Percentiles rank a stretch among this genome's conserved stretches.
phyloP scores from a whole-genome alignment of 53 echinoderm and acorn worm species.

The Holothuria leucospilota region DNA sequence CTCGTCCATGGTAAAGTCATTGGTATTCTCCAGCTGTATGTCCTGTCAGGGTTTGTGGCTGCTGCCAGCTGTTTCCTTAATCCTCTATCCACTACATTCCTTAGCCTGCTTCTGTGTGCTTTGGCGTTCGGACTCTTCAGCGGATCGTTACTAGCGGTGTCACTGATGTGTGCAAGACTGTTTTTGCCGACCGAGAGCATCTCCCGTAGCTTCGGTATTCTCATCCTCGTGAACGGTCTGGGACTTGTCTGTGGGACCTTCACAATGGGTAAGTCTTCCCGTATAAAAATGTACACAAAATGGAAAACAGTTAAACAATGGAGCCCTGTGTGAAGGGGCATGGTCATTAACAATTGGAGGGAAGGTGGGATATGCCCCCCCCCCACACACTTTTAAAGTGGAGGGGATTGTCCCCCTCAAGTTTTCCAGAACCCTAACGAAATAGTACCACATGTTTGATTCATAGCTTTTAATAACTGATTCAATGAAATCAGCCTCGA shows the following conservation, averaged over 20 bases:
- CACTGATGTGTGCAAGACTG: constrained; percentile 25
- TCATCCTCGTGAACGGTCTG: constrained; percentile 33
- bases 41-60: constrained; percentile 15
- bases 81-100: constrained; percentile 44
- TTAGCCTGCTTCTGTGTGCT: constrained; percentile 33
- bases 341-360: too few species aligned
- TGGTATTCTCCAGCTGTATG: constrained; percentile 30
- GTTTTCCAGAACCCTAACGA: too few species aligned
- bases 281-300: too few species aligned
- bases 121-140: constrained; percentile 51
- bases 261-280: constrained; percentile 46
- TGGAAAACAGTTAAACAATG: too few species aligned
- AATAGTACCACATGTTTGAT: too few species aligned
- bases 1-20: constrained; percentile 48
- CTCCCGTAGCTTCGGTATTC: constrained; percentile 52
- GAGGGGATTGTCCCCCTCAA: too few species aligned
- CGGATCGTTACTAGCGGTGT: constrained; percentile 33
- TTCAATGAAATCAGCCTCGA: too few species aligned
- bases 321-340: too few species aligned
- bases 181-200: constrained; percentile 35
- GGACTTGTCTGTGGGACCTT: constrained; percentile 54
- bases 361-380: too few species aligned
- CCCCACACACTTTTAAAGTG: too few species aligned
- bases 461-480: too few species aligned
- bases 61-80: constrained; percentile 41